Evolutionary conservation across 2,888 invertebrate species (phyloP).

Genomic region (Coleophora flavipennella): DNA sequence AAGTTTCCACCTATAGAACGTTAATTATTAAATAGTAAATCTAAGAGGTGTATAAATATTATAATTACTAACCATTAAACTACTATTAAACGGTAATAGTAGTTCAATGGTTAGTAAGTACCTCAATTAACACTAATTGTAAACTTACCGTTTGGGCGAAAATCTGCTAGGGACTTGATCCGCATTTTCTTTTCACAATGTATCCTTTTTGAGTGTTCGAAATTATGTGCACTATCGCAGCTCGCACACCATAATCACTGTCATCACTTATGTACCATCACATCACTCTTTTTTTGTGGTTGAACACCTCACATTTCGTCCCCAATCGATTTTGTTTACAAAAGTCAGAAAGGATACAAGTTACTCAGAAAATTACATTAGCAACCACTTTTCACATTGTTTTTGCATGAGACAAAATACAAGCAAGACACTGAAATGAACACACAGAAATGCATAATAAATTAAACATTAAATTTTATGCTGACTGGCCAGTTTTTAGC

Average conservation of each 20-base stretch:
- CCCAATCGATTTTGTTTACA: conserved; percentile 35
- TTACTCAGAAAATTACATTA: conserved; percentile 62
- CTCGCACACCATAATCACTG: conserved; percentile 57
- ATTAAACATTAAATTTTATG: conserved; percentile 33
- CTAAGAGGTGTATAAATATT: no score
- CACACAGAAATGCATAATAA: not conserved
- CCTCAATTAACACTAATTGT: conserved; percentile 3
- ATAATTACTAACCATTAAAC: no score
- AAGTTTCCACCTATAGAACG: no score
- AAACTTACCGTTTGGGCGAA: conserved; percentile 68
- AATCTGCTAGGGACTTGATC: conserved; percentile 62
- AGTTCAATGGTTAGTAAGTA: no score
- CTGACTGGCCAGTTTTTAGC: no score
- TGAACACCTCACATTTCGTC: conserved; percentile 60
- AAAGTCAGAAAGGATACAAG: conserved; percentile 67
- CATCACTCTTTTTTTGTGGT: conserved; percentile 47
- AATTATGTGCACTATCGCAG: conserved; percentile 46
- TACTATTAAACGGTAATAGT: no score
- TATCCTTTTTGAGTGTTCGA: conserved; percentile 67
- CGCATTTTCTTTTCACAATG: conserved; percentile 71
- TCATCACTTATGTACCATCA: conserved; percentile 67
- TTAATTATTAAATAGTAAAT: no score
- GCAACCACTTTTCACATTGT: conserved; percentile 75
- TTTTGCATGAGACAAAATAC: conserved; percentile 70
- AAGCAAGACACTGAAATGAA: conserved; percentile 66